Conservation (phyloP, 2,888 invertebrate species). For the Coecobrya sp. region DNA sequence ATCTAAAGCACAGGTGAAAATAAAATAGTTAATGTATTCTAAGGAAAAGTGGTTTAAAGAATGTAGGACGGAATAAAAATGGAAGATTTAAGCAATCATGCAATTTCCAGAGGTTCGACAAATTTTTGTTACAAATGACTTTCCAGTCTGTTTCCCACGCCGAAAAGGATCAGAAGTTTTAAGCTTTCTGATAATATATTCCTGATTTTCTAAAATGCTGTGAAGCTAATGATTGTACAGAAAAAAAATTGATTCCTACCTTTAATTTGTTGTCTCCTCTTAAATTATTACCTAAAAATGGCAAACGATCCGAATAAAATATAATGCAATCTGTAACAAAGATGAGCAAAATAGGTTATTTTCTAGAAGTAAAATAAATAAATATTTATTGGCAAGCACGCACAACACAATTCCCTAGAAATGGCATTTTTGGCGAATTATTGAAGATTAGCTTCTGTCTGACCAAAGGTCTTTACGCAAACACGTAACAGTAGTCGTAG, state of each 20-base stretch:
- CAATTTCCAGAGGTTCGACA: conserved; percentile 18
- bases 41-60: background rate
- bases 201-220: background rate
- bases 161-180: background rate
- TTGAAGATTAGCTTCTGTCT: background rate
- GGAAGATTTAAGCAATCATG: conserved; percentile 7
- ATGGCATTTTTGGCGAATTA: conserved; percentile 20
- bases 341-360: background rate
- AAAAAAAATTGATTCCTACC: background rate
- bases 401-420: conserved; percentile 61
- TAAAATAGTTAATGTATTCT: background rate
- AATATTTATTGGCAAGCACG: conserved; percentile 55
- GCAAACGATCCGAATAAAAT: background rate
- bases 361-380: conserved; percentile 23
- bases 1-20: background rate
- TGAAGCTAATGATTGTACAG: too few species aligned
- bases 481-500: conserved; percentile 13
- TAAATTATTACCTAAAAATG: conserved; percentile 49
- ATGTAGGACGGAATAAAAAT: background rate
- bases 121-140: background rate
- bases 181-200: background rate
- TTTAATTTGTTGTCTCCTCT: conserved; percentile 27
- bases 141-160: conserved; percentile 38
- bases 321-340: background rate
- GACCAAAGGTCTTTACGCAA: background rate